Percentiles rank a stretch among this genome's conserved stretches.
These are phyloP conservation scores for Sphaeramia orbicularis DNA, from an alignment of 2,797 vertebrate species.

Conservation along the genomic window DNA sequence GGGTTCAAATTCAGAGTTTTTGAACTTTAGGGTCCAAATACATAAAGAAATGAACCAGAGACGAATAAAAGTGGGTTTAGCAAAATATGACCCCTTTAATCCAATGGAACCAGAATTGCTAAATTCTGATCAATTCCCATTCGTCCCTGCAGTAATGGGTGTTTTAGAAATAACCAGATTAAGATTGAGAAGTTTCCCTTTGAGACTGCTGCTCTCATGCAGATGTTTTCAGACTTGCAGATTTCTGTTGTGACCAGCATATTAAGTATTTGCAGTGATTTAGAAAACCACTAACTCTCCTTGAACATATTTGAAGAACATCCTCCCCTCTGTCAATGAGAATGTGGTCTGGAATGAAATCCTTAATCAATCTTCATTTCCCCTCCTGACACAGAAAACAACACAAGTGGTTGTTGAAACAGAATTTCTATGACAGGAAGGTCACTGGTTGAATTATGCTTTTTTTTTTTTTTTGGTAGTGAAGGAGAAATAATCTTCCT, in stretches of 20 bases:
- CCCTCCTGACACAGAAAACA: constrained; percentile 33
- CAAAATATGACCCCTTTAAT: no score
- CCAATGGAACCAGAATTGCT: no score
- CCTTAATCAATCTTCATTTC: constrained; percentile 48
- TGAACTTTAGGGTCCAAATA: no score
- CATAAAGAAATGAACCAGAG: no score
- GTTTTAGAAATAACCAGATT: constrained; percentile 3
- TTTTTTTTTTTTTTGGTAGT: constrained; percentile 27
- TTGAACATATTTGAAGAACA: constrained; percentile 14
- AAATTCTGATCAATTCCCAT: no score
- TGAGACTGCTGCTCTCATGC: no score
- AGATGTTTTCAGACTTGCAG: constrained; percentile 8
- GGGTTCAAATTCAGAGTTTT: no score
- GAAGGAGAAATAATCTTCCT: constrained; percentile 24
- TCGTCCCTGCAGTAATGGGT: no score
- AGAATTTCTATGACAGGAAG: constrained; percentile 9
- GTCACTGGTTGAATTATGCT: no score
- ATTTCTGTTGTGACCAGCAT: constrained; percentile 1
- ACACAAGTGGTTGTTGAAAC: constrained; percentile 31
- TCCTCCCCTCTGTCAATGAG: background rate
- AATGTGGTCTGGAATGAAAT: constrained; percentile 11
- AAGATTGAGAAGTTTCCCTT: background rate
- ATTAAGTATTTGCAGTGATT: constrained; percentile 8
- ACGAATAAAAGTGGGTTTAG: no score
- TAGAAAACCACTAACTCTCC: constrained; percentile 19